Evolutionary conservation across 2,797 vertebrate species (phyloP).

Genomic region (Eulemur coronatus): DNA sequence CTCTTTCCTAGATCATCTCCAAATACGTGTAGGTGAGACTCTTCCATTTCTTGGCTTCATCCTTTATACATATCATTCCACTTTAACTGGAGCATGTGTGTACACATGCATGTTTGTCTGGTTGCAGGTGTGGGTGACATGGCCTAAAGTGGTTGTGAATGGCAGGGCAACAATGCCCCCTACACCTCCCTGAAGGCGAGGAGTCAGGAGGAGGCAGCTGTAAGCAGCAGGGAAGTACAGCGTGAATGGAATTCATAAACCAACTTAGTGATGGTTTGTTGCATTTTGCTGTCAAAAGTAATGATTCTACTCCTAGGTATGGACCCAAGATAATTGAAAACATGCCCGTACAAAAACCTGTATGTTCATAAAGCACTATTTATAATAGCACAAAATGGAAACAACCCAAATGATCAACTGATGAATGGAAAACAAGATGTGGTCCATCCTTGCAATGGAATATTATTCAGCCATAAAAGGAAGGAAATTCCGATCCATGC

Average conservation of each 20-base stretch:
- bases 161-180: too few relatives aligned
- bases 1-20: neutral
- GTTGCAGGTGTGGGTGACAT: neutral
- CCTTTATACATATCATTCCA: neutral
- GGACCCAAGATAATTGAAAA: neutral
- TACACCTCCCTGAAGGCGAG: neutral
- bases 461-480: neutral
- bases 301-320: neutral
- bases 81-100: neutral
- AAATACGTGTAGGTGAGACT: neutral
- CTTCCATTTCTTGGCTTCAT: neutral
- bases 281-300: neutral
- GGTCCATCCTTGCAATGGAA: neutral
- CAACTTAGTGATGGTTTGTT: neutral
- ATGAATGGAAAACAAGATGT: neutral
- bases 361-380: neutral
- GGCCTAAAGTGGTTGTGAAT: neutral
- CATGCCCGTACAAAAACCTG: neutral
- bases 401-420: neutral
- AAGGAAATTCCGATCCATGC: neutral
- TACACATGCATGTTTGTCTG: neutral
- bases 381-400: neutral
- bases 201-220: neutral
- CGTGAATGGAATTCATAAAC: neutral
- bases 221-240: neutral